Conservation (phyloP, 2,113 vertebrate genomes). For the Phaethon lepturus region DNA sequence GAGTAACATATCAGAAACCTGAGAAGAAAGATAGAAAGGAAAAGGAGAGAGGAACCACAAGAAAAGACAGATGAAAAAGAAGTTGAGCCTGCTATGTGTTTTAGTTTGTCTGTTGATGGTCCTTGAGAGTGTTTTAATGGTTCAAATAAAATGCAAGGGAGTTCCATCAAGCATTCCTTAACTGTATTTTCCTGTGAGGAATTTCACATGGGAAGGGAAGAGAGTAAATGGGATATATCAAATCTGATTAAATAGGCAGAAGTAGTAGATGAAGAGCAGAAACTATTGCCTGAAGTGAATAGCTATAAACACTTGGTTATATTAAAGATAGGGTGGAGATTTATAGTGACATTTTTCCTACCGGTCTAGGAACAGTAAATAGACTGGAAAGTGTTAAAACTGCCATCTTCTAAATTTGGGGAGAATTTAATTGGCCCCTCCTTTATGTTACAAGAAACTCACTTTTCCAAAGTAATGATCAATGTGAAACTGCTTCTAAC, state of each 20-base stretch:
- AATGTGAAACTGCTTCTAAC: background rate
- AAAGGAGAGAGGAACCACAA: background rate
- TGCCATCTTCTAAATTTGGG: background rate
- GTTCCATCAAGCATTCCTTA: background rate
- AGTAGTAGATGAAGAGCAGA: background rate
- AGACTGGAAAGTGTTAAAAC: background rate
- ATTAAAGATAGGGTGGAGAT: background rate
- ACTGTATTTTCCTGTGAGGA: background rate
- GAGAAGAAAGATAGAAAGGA: background rate
- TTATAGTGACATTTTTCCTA: constrained; percentile 8
- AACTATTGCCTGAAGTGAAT: background rate
- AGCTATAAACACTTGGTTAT: constrained; percentile 5
- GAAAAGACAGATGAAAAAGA: background rate
- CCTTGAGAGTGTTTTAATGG: background rate
- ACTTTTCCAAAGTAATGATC: background rate
- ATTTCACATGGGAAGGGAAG: background rate
- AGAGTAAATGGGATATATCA: background rate
- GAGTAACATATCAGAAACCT: background rate
- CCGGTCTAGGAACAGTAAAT: constrained; percentile 8
- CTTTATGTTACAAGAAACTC: background rate
- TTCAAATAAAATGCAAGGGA: background rate
- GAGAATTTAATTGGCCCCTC: background rate
- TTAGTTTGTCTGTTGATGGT: background rate
- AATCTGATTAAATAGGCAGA: background rate
- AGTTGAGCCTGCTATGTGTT: background rate